A percentile compares a stretch with the other conserved stretches of the same genome.
Evolutionary conservation across 1,140 invertebrate genomes (phyloP).

Genomic region (Daktulosphaira vitifoliae): DNA sequence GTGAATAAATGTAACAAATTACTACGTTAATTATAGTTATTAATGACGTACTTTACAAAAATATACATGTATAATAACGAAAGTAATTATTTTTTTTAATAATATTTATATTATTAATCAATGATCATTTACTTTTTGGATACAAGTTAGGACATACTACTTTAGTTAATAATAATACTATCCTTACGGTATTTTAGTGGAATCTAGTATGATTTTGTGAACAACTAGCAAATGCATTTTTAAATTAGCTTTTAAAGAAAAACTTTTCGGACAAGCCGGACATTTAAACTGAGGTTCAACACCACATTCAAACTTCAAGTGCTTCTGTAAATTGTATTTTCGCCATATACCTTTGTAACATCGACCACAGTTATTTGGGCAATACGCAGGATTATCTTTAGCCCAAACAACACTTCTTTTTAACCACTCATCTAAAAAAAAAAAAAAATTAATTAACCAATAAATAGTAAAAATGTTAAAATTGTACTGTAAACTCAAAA

Average conservation of each 20-base stretch:
- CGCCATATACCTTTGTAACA: conserved; percentile 41
- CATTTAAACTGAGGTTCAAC: conserved; percentile 48
- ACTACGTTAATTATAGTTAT: no score
- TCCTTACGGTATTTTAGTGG: background rate
- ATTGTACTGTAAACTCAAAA: no score
- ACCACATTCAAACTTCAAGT: conserved; percentile 50
- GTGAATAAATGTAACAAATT: no score
- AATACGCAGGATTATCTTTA: conserved; percentile 31
- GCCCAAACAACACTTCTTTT: background rate
- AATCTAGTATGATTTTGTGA: conserved; percentile 28
- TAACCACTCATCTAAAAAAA: no score
- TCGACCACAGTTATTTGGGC: conserved; percentile 37
- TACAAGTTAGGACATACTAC: no score
- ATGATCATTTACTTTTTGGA: no score
- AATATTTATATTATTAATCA: no score
- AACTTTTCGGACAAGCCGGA: conserved; percentile 44
- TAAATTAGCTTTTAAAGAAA: conserved; percentile 42
- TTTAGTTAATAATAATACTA: background rate
- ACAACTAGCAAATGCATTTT: conserved; percentile 39
- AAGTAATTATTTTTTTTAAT: no score
- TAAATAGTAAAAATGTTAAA: no score
- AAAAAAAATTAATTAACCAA: no score
- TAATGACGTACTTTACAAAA: no score
- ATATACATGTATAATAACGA: no score
- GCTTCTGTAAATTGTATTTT: conserved; percentile 45